These are phyloP conservation scores for Xylophagus ater DNA, from an alignment of 2,888 invertebrate species.

Conservation along the genomic window DNA sequence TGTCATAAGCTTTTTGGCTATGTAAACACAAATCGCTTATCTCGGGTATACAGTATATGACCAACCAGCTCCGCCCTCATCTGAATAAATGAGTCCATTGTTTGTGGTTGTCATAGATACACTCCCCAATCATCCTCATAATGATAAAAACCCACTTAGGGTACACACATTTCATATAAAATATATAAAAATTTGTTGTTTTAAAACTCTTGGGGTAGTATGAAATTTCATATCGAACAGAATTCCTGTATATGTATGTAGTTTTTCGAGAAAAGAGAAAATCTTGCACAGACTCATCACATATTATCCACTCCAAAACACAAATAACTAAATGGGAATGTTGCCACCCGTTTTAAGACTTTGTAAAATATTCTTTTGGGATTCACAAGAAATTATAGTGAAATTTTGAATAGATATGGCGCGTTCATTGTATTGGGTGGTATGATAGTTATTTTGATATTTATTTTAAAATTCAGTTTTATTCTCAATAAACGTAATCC, in stretches of 20 bases:
- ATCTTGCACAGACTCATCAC: too few relatives aligned
- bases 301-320: too few relatives aligned
- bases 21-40: constrained; percentile 25
- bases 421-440: too few relatives aligned
- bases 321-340: too few relatives aligned
- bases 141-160: constrained; percentile 1
- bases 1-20: constrained; percentile 19
- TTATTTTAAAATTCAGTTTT: too few relatives aligned
- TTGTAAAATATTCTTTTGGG: too few relatives aligned
- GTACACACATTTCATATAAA: not conserved
- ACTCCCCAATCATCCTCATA: constrained; percentile 1
- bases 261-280: not conserved
- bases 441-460: too few relatives aligned
- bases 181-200: not conserved
- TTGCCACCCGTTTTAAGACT: too few relatives aligned
- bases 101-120: constrained; percentile 25
- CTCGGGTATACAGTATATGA: constrained; percentile 17
- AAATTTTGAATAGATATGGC: too few relatives aligned
- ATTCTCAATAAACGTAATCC: too few relatives aligned
- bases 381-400: too few relatives aligned
- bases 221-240: not conserved
- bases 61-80: constrained; percentile 22
- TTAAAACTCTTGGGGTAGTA: not conserved
- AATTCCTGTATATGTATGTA: not conserved
- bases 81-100: constrained; percentile 21